A percentile compares a stretch with the other conserved stretches of the same genome.
phyloP scores from a whole-genome alignment of 2,797 vertebrate genomes.

The Rousettus madagascariensis region DNA sequence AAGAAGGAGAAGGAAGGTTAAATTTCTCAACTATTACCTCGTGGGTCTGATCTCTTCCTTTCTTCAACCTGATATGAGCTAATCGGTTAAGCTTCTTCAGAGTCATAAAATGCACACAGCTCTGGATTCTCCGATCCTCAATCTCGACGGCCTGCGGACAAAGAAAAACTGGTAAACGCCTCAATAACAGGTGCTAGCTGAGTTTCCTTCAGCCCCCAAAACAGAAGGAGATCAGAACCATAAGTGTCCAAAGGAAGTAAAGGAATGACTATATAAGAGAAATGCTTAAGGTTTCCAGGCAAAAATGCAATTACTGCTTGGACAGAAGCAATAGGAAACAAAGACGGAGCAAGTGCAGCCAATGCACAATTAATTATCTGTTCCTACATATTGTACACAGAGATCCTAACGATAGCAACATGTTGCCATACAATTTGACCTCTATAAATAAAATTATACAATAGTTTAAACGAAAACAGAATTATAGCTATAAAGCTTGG shows the following conservation, averaged over 20 bases:
- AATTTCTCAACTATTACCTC: slow-evolving; percentile 86
- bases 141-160: slow-evolving; percentile 89
- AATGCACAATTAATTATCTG: background rate
- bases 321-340: background rate
- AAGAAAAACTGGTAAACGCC: background rate
- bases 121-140: slow-evolving; percentile 92
- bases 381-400: background rate
- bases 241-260: background rate
- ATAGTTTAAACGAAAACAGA: slow-evolving; percentile 17
- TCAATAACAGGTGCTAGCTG: background rate
- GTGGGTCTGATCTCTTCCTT: slow-evolving; percentile 96
- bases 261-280: background rate
- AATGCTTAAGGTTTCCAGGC: background rate
- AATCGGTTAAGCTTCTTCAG: slow-evolving; percentile 98
- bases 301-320: background rate
- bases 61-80: slow-evolving; percentile 97
- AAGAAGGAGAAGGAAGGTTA: fast-evolving
- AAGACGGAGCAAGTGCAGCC: background rate
- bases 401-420: background rate
- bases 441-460: background rate
- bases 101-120: slow-evolving; percentile 97
- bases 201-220: background rate
- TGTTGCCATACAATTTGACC: background rate
- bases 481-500: background rate
- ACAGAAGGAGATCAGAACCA: background rate